Conservation (phyloP, 2,888 invertebrate genomes). For the Eledona agricola region DNA sequence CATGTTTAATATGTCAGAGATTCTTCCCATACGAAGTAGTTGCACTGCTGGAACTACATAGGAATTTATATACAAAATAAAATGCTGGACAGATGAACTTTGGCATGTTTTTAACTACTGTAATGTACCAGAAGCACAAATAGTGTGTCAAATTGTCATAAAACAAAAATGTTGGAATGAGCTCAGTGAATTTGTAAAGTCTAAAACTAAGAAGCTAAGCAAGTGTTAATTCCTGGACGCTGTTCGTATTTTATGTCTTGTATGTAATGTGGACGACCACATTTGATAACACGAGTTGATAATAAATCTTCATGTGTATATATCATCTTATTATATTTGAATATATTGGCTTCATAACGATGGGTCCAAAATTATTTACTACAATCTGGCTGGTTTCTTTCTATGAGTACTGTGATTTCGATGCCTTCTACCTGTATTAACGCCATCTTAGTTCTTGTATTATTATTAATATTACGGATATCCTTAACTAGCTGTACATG, state of each 20-base stretch:
- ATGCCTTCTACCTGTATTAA: constrained; percentile 52
- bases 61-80: too few species aligned
- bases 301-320: constrained; percentile 15
- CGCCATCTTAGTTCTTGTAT: constrained; percentile 23
- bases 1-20: too few species aligned
- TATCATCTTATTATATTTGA: constrained; percentile 20
- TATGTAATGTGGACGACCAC: constrained; percentile 19
- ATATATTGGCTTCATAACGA: constrained; percentile 33
- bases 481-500: constrained; percentile 51
- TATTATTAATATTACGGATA: constrained; percentile 28
- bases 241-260: constrained; percentile 32
- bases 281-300: constrained; percentile 3
- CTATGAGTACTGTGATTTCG: constrained; percentile 57
- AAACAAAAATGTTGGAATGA: too few species aligned
- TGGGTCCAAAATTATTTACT: constrained; percentile 36
- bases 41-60: too few species aligned
- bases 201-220: too few species aligned
- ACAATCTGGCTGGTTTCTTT: constrained; percentile 21
- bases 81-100: too few species aligned
- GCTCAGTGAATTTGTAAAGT: too few species aligned
- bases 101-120: too few species aligned
- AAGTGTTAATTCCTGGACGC: too few species aligned
- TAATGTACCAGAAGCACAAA: too few species aligned
- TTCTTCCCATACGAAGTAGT: too few species aligned
- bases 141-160: too few species aligned